phyloP scores from a whole-genome alignment of 2,113 vertebrate species.

The rat (Rattus norvegicus) region DNA sequence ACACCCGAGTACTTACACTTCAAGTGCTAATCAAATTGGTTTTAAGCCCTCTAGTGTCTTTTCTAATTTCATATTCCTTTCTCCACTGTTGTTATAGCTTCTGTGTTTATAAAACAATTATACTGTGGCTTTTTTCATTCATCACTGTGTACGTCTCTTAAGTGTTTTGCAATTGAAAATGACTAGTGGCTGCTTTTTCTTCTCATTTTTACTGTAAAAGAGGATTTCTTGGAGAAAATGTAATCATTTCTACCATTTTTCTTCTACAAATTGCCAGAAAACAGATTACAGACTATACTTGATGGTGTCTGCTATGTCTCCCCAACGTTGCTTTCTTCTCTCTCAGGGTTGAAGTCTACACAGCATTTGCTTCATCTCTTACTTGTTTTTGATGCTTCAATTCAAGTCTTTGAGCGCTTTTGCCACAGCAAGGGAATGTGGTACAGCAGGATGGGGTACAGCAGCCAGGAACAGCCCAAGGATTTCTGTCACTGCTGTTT shows the following conservation, averaged over 20 bases:
- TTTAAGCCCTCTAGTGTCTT: conserved; percentile 5
- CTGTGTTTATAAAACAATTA: not conserved
- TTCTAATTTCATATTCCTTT: not conserved
- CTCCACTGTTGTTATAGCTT: not conserved
- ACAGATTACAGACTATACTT: not conserved
- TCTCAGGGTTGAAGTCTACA: not conserved
- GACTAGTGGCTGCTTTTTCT: not conserved
- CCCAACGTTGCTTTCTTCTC: not conserved
- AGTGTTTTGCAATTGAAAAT: conserved; percentile 34
- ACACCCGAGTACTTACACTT: not conserved
- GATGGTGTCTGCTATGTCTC: not conserved
- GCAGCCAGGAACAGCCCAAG: not conserved
- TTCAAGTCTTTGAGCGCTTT: not conserved
- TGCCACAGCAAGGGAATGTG: not conserved
- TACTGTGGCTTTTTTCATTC: not conserved
- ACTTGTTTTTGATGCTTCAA: not conserved
- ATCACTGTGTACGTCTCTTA: not conserved
- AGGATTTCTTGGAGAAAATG: conserved; percentile 22
- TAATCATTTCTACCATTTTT: conserved; percentile 14
- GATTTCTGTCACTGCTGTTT: not conserved
- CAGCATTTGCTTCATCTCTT: not conserved
- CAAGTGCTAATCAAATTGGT: not conserved
- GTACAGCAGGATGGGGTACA: fast-evolving
- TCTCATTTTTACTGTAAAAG: not conserved
- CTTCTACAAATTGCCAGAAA: not conserved